Evolutionary conservation across 1,140 invertebrate species (phyloP), one percentile per base, ranked within the genome.

Genomic region (Sycobia sp.): DNA sequence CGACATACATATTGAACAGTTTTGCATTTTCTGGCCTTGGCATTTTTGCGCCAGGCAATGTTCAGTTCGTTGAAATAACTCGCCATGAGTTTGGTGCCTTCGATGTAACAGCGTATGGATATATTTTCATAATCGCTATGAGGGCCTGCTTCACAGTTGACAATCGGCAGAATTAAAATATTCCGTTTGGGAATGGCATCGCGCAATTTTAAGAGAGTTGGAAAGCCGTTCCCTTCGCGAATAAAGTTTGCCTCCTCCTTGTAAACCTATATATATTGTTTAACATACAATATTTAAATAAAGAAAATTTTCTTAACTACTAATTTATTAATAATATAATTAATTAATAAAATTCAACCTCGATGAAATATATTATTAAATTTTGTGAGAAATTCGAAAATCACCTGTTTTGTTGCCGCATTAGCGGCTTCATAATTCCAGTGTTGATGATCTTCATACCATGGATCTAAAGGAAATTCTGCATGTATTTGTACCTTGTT

Each of bases 401-500:
- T 32, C 22, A 69, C 68, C 64, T 69, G 65, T 59, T 65, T 67
- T 13, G 51, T 66, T 22, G 69, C 70, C n/a, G 32, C 54, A 43
- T 50, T 63, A 18, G 70, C 70, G 38, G 70, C 70, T 51, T 65
- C 63, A 25, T 70, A 68, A 57, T 67, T 68, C 67, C 68, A 68
- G 18, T 70, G 68, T 11, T 29, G 34, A 49, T 67, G 59, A 61
- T 71, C 36, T 54, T 69, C 70, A 18, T 56, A 61, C 70, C 70
- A 71, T 3, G 70, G 62, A 49, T 63, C 46, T 50, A 68, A 16
- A n/a, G 34, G 18, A 47, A 44, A 22, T 18, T 67, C 58, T 14
- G 47, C 34, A 13, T 20, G 63, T 72, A 87, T 84, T 64, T 77
- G 82, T 56, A 88, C 73, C 63, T 77, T 80, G 71, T 89, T 89